These are phyloP conservation scores for Lithodes maja DNA, from an alignment of 2,888 invertebrate species.

Conservation along the genomic window DNA sequence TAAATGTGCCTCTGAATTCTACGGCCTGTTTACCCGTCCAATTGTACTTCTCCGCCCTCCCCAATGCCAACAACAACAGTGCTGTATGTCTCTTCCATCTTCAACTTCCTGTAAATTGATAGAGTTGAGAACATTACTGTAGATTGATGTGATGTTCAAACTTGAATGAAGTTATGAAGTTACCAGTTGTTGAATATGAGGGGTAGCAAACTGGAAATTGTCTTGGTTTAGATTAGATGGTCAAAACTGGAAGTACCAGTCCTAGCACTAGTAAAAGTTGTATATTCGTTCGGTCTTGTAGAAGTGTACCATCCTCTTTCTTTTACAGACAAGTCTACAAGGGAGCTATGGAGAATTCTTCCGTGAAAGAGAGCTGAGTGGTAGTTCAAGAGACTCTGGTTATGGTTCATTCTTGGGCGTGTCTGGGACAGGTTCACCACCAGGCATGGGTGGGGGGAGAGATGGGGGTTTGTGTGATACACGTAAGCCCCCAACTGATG, in stretches of 20 bases:
- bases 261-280: too few relatives aligned
- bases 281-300: too few relatives aligned
- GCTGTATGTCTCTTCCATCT: too few relatives aligned
- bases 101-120: too few relatives aligned
- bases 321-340: slow-evolving; percentile 68
- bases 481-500: slow-evolving; percentile 52
- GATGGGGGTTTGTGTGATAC: slow-evolving; percentile 55
- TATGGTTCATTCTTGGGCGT: slow-evolving; percentile 67
- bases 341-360: slow-evolving; percentile 66
- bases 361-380: slow-evolving; percentile 67
- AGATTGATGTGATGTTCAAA: not conserved
- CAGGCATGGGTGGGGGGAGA: slow-evolving; percentile 51
- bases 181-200: not conserved
- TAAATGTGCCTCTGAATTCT: too few relatives aligned
- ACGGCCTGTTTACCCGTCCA: too few relatives aligned
- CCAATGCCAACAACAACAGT: too few relatives aligned
- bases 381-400: slow-evolving; percentile 69
- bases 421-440: slow-evolving; percentile 60
- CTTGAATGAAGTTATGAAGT: not conserved
- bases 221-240: too few relatives aligned
- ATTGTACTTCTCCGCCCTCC: too few relatives aligned
- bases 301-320: not conserved
- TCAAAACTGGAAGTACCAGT: too few relatives aligned
- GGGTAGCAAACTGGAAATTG: not conserved
- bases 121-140: too few relatives aligned